phyloP scores from a whole-genome alignment of 92 coral and sea anemone species.

The Palythoa grandis region DNA sequence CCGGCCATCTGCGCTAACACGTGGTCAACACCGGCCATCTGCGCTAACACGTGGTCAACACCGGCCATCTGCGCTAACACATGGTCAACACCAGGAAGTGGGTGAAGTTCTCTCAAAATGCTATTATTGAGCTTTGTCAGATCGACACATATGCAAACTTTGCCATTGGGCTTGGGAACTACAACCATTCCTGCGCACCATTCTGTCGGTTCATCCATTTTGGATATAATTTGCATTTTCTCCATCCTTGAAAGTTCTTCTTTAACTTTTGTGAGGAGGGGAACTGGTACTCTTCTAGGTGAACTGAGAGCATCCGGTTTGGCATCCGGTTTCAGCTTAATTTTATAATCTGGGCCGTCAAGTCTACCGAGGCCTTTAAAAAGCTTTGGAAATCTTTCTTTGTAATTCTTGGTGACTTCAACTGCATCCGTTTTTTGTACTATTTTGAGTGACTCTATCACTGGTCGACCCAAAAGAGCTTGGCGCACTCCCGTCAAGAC shows the following conservation, averaged over 20 bases:
- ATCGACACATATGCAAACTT: background rate
- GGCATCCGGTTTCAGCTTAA: conserved; percentile 42
- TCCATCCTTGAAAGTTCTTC: too few species aligned
- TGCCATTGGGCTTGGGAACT: background rate
- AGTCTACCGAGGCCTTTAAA: background rate
- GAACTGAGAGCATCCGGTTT: conserved; percentile 24
- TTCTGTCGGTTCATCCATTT: background rate
- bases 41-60: too few species aligned
- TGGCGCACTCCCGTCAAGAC: background rate
- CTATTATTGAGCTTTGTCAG: background rate
- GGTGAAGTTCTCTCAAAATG: background rate
- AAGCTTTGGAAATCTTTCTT: background rate
- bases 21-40: too few species aligned
- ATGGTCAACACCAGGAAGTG: conserved; percentile 9
- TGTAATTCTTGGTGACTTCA: background rate
- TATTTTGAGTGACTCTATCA: background rate
- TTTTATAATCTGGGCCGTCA: conserved; percentile 24
- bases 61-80: background rate
- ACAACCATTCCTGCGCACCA: too few species aligned
- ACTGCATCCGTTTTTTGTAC: background rate
- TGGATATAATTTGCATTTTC: background rate
- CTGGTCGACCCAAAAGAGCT: conserved; percentile 17
- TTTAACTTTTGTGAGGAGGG: background rate
- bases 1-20: too few species aligned
- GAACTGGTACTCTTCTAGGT: background rate